Evolutionary conservation across 2,113 vertebrate genomes (phyloP), one percentile per base, ranked within the genome.

Genomic region (Malurus cyaneus): DNA sequence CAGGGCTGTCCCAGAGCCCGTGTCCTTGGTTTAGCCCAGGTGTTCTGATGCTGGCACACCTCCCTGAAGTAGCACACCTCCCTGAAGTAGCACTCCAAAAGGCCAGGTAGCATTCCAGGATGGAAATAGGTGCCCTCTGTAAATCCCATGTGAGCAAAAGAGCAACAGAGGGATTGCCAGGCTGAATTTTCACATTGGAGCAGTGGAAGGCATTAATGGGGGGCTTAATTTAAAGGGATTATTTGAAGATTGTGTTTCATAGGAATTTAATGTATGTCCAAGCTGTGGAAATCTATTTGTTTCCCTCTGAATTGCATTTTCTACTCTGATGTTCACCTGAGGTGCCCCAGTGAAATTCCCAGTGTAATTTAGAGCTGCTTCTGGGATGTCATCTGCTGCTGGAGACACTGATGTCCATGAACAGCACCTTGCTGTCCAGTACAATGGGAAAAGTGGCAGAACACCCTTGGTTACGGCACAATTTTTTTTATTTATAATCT

Each of bases 61-160:
- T 31, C 36, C 0, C 0, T 36, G 80, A 29, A 2, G 6, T 3
- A 17, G 59, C 2, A 1, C 41, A 28, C 2, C 23, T 31, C 36
- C 0, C 0, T 36, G 80, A 29, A 2, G 6, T 3, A 17, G 59
- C 2, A 1, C 41, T 67, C 78, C 2, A 1, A 66, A 81, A 86
- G 41, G 46, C 25, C 50, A 25, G 25, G 50, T 5, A 5, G 20
- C 26, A 9, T 29, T 19, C 34, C n/a, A 23, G 46, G 28, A 13
- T 77, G 65, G 42, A 61, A 84, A 44, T 6, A 14, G 23, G n/a
- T 49, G 36, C 23, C 36, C n/a, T 72, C 61, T 11, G 3, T 60
- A 39, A 23, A 25, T 15, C 31, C 20, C 6, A 0, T 2, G 4
- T 41, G 34, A 42, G 6, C 1, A 0, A 62, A 86, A 70, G 7